Evolutionary conservation across 2,888 invertebrate genomes (phyloP).

Genomic region (Caenorhabditis wallacei): DNA sequence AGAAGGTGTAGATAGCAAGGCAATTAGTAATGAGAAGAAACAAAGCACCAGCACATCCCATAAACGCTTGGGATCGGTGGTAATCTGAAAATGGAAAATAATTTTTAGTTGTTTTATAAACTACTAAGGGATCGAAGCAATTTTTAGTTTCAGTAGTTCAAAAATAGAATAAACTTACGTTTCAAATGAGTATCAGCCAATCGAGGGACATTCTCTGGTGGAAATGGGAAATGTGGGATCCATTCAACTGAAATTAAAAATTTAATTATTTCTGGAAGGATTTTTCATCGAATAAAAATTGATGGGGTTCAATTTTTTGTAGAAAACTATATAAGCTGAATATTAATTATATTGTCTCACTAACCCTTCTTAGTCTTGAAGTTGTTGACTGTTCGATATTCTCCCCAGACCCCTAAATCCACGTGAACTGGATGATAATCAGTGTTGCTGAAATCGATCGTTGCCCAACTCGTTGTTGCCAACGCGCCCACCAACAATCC

Average conservation of each 20-base stretch:
- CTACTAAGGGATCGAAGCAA: background rate
- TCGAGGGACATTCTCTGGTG: slow-evolving; percentile 78
- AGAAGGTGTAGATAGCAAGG: slow-evolving; percentile 81
- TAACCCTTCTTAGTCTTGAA: slow-evolving; percentile 53
- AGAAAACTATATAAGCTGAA: too few relatives aligned
- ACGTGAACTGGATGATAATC: slow-evolving; percentile 75
- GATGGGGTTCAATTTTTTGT: too few relatives aligned
- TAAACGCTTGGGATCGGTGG: slow-evolving; percentile 81
- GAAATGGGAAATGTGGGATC: slow-evolving; percentile 82
- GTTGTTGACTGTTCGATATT: slow-evolving; percentile 75
- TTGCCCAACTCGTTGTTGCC: slow-evolving; percentile 78
- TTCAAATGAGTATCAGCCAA: slow-evolving; percentile 80
- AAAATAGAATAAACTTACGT: slow-evolving; percentile 69
- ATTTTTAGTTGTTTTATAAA: too few relatives aligned
- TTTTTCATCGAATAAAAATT: too few relatives aligned
- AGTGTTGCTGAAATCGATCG: slow-evolving; percentile 77
- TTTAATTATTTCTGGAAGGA: background rate
- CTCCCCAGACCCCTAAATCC: slow-evolving; percentile 82
- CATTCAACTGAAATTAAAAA: slow-evolving; percentile 78
- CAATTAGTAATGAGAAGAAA: slow-evolving; percentile 78
- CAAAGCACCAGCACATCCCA: slow-evolving; percentile 76
- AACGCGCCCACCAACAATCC: slow-evolving; percentile 75
- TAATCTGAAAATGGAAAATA: slow-evolving; percentile 76
- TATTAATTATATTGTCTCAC: too few relatives aligned
- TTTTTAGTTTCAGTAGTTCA: background rate